Evolutionary conservation across 2,888 invertebrate species (phyloP).

Genomic region (Agrotis clavis): DNA sequence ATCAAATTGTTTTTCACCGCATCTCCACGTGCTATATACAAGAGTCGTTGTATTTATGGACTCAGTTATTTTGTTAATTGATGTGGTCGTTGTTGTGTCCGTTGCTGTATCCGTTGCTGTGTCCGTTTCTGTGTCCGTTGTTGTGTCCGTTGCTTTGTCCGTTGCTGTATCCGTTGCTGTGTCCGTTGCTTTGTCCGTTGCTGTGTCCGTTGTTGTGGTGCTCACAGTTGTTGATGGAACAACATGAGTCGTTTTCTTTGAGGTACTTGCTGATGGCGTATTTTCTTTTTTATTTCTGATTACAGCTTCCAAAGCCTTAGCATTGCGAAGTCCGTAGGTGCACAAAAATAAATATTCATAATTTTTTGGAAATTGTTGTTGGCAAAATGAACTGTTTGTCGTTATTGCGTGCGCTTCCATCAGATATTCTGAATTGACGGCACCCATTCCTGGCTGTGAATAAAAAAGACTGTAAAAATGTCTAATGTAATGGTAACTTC

Average conservation of each 20-base stretch:
- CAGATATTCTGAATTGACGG: constrained; percentile 41
- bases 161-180: background rate
- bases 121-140: too few relatives aligned
- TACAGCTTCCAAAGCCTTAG: background rate
- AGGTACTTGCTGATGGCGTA: background rate
- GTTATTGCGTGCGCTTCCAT: constrained; percentile 41
- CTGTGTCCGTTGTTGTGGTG: background rate
- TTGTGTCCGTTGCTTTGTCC: too few relatives aligned
- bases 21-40: constrained; percentile 9
- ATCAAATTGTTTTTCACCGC: background rate
- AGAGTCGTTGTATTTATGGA: background rate
- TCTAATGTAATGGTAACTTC: too few relatives aligned
- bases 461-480: background rate
- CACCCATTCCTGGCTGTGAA: constrained; percentile 38
- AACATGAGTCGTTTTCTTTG: background rate
- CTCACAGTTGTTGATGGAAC: background rate
- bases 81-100: background rate
- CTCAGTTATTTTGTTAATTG: too few relatives aligned
- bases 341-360: constrained; percentile 33
- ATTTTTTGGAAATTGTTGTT: constrained; percentile 9
- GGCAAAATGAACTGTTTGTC: constrained; percentile 36
- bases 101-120: background rate
- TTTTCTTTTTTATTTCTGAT: background rate
- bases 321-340: constrained; percentile 17
- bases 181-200: background rate